Evolutionary conservation across 2,797 vertebrate species (phyloP), one percentile per base, ranked within the genome.

Genomic region (Eurystomus glaucurus): DNA sequence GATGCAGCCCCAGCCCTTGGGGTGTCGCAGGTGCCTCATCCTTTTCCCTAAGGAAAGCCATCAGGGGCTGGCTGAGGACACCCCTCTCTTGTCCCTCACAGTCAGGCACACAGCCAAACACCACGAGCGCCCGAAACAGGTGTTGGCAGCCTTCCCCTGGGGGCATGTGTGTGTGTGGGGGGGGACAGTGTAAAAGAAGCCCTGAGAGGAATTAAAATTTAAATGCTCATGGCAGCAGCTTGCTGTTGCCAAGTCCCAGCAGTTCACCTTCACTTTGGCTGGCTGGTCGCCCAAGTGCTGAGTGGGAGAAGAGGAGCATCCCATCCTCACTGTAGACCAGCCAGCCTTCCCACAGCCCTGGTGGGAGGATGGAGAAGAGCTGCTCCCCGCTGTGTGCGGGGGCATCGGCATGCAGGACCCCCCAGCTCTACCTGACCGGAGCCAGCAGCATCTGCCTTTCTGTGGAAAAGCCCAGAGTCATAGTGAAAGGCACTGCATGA

Each of bases 351-450:
- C 13, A 3, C 7, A 4, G 65, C 25, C 64, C 48, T 45, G 23
- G 2, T 3, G 1, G 43, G 23, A 39, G 16, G 22, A 15, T 50
- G 43, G 55, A 68, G 86, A 61, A 62, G 33, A 82, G 46, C 66
- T 85, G 46, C 28, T 19, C 29, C 37, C 14, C 0, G 0, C 43
- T 57, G 20, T 0, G 0, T n/a, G 26, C 0, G 0, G 46, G 25
- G 9, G 11, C 33, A 77, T 71, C 1, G 2, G 39, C 23, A 35
- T 0, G 0, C 29, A 55, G 31, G 41, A 37, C 31, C 13, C 55
- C 33, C 48, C 43, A 57, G 20, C 19, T 45, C 64, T 66, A 64
- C 22, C 23, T 29, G 35, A 19, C 20, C 2, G 2, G 33, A 65
- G 15, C 23, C 26, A 65, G 74, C 29, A 58, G 9, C 1, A 0